Conservation (phyloP, 2,888 invertebrate genomes). For the Calliopum simillimum region DNA sequence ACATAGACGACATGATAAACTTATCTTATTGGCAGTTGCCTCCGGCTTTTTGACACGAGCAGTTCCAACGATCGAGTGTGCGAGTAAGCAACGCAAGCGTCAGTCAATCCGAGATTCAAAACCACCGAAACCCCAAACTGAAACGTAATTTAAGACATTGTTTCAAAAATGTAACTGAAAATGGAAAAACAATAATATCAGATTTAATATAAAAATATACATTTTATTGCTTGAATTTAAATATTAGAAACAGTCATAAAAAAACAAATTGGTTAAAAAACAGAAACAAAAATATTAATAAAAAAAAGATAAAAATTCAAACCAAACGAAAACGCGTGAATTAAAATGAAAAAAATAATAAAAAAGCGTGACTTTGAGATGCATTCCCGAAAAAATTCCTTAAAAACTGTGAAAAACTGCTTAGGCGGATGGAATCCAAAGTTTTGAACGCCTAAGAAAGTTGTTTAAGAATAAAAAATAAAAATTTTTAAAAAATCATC, state of each 20-base stretch:
- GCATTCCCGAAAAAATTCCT: too few species aligned
- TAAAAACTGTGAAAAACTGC: too few species aligned
- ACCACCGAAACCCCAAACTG: conserved; percentile 5
- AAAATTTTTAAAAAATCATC: background rate
- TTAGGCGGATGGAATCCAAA: too few species aligned
- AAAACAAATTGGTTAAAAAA: background rate
- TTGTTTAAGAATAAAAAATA: background rate
- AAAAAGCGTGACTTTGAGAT: too few species aligned
- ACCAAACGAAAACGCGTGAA: background rate
- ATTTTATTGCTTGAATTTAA: too few species aligned
- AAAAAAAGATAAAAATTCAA: background rate
- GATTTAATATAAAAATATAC: too few species aligned
- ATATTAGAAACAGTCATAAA: background rate
- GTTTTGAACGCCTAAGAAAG: too few species aligned
- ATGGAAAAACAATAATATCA: too few species aligned
- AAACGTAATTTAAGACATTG: background rate
- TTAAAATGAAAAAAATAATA: background rate
- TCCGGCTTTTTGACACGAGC: conserved; percentile 34
- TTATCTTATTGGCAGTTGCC: conserved; percentile 34
- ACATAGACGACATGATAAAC: conserved; percentile 33
- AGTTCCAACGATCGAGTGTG: conserved; percentile 16
- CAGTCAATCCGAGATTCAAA: conserved; percentile 16
- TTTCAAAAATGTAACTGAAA: too few species aligned
- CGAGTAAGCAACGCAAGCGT: conserved; percentile 7
- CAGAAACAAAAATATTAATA: background rate